Conservation (phyloP, 2,888 invertebrate species). For the Pycnomerus fuliginosus region DNA sequence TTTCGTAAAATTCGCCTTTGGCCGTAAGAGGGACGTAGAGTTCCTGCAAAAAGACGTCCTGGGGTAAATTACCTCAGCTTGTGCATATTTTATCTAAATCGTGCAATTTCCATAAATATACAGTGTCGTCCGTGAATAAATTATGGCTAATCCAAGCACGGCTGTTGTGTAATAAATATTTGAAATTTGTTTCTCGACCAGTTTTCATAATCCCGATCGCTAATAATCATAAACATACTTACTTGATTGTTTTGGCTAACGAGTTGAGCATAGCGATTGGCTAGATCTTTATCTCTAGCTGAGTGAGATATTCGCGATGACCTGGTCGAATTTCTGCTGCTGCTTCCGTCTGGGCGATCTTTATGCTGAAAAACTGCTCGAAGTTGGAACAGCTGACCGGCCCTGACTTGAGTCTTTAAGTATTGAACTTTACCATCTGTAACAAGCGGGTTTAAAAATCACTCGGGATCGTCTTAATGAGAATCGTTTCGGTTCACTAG, state of each 20-base stretch:
- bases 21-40: constrained; percentile 73
- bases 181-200: constrained; percentile 1
- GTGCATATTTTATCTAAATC: not conserved
- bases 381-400: constrained; percentile 71
- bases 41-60: constrained; percentile 54
- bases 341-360: constrained; percentile 48
- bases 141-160: not conserved
- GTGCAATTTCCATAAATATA: constrained; percentile 6
- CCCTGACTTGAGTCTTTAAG: constrained; percentile 68
- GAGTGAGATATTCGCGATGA: constrained; percentile 40
- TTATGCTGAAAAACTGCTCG: constrained; percentile 77
- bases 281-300: constrained; percentile 53
- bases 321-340: constrained; percentile 39
- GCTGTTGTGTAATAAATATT: constrained; percentile 5
- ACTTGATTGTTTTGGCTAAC: constrained; percentile 73
- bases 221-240: constrained; percentile 36
- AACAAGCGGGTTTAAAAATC: too few species aligned
- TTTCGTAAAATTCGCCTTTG: constrained; percentile 73
- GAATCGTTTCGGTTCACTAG: too few species aligned
- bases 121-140: not conserved
- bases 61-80: not conserved
- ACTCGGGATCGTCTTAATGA: too few species aligned
- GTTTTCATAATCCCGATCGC: constrained; percentile 3
- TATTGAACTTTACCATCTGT: constrained; percentile 55
- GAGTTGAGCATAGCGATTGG: constrained; percentile 68